Conservation (phyloP, 2,113 vertebrate genomes). For the Ammodramus savannarum region DNA sequence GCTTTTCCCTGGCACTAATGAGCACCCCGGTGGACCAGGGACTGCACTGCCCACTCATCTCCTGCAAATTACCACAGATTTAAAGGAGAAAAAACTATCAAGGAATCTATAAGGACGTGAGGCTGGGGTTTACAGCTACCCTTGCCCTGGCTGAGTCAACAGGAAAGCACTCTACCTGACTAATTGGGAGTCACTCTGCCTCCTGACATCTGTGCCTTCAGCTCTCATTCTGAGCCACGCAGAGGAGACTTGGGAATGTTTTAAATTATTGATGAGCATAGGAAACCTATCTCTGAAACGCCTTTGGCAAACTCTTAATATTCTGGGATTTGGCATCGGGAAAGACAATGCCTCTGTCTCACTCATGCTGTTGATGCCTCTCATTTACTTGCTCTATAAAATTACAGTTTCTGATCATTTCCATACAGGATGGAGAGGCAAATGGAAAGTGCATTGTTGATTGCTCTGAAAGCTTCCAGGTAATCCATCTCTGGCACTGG, state of each 20-base stretch:
- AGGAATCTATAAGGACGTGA: conserved; percentile 9
- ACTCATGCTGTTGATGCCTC: background rate
- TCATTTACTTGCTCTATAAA: background rate
- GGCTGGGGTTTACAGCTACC: conserved; percentile 38
- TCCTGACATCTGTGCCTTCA: conserved; percentile 57
- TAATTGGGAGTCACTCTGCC: conserved; percentile 69
- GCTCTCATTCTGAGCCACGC: conserved; percentile 44
- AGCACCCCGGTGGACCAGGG: conserved; percentile 12
- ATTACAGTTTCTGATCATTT: conserved; percentile 47
- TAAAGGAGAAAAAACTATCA: conserved; percentile 30
- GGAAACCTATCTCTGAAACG: conserved; percentile 58
- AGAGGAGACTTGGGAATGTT: conserved; percentile 36
- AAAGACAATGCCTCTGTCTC: conserved; percentile 36
- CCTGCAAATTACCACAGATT: conserved; percentile 32
- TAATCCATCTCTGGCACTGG: background rate
- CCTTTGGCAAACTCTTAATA: conserved; percentile 69
- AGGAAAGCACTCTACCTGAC: conserved; percentile 52
- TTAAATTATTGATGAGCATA: conserved; percentile 72
- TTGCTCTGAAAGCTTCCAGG: conserved; percentile 44
- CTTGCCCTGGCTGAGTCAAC: conserved; percentile 58
- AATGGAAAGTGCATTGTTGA: conserved; percentile 25
- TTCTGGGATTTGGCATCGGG: conserved; percentile 43
- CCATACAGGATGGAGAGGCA: background rate
- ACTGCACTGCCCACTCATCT: background rate
- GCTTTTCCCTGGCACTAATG: conserved; percentile 8